phyloP scores from a whole-genome alignment of 2,888 invertebrate species.

The Chrysolina haemoptera region DNA sequence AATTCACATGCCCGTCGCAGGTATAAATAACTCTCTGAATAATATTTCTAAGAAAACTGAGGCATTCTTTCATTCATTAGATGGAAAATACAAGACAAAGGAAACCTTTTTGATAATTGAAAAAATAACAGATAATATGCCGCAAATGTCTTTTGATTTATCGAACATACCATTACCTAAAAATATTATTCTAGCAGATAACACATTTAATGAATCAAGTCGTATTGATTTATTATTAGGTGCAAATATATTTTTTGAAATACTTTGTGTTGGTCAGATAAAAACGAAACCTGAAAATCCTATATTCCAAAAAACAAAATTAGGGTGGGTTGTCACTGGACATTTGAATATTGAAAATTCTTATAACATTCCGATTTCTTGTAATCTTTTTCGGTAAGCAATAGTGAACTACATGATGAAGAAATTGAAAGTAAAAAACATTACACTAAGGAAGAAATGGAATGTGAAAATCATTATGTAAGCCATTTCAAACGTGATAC shows the following conservation, averaged over 20 bases:
- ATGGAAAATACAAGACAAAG: neutral
- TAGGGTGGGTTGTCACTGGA: constrained; percentile 9
- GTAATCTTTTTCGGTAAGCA: neutral
- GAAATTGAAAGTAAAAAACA: neutral
- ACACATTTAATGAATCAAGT: constrained; percentile 24
- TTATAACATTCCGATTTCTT: neutral
- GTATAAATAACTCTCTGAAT: neutral
- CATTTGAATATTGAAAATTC: neutral
- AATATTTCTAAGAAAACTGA: constrained; percentile 7
- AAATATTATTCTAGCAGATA: too few relatives aligned
- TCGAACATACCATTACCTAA: too few relatives aligned
- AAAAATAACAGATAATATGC: constrained; percentile 5
- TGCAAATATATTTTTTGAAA: constrained; percentile 27
- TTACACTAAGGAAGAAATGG: neutral
- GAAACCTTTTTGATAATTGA: constrained; percentile 9
- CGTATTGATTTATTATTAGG: constrained; percentile 36
- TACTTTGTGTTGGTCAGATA: constrained; percentile 19
- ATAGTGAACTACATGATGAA: neutral
- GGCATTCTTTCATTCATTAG: neutral
- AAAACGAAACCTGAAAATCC: neutral
- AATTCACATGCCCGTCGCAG: neutral
- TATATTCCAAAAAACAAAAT: constrained; percentile 4
- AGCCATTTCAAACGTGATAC: neutral
- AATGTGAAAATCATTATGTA: neutral
- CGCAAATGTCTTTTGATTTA: constrained; percentile 17